These are phyloP conservation scores for Meteorus sp. DNA, from an alignment of 1,140 invertebrate species.

Conservation along the genomic window DNA sequence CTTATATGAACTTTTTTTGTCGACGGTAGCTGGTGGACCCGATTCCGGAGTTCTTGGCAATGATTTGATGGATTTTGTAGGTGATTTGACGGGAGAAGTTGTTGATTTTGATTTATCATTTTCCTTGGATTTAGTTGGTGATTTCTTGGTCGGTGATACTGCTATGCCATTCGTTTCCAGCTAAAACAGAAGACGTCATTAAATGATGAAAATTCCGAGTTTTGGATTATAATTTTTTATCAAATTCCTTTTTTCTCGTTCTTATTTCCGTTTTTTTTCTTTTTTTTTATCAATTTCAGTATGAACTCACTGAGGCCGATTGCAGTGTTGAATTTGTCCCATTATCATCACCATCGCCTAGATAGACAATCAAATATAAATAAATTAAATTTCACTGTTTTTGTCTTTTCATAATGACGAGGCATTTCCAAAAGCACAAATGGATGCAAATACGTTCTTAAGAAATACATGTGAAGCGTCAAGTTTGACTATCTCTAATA, in stretches of 20 bases:
- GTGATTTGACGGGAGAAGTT: slow-evolving; percentile 63
- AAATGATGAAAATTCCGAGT: neutral
- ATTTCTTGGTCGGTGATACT: slow-evolving; percentile 67
- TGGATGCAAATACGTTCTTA: too few relatives aligned
- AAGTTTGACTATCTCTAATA: neutral
- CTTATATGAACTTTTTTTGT: slow-evolving; percentile 71
- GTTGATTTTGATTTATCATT: slow-evolving; percentile 56
- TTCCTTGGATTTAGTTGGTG: slow-evolving; percentile 55
- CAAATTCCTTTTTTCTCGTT: neutral
- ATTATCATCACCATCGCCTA: too few relatives aligned
- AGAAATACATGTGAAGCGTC: neutral
- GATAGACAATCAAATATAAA: too few relatives aligned
- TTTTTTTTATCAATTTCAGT: too few relatives aligned
- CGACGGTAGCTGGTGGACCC: slow-evolving; percentile 57
- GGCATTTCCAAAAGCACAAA: neutral
- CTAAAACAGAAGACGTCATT: slow-evolving; percentile 34
- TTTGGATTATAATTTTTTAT: neutral
- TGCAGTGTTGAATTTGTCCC: too few relatives aligned
- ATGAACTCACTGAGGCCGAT: too few relatives aligned
- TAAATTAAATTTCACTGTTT: too few relatives aligned
- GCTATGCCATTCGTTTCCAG: slow-evolving; percentile 65
- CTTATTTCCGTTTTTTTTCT: too few relatives aligned
- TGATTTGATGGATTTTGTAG: slow-evolving; percentile 64
- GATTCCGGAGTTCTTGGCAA: slow-evolving; percentile 69
- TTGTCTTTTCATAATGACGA: too few relatives aligned